Evolutionary conservation across 2,113 vertebrate species (phyloP), one percentile per base, ranked within the genome.

Genomic region (Prinia subflava): DNA sequence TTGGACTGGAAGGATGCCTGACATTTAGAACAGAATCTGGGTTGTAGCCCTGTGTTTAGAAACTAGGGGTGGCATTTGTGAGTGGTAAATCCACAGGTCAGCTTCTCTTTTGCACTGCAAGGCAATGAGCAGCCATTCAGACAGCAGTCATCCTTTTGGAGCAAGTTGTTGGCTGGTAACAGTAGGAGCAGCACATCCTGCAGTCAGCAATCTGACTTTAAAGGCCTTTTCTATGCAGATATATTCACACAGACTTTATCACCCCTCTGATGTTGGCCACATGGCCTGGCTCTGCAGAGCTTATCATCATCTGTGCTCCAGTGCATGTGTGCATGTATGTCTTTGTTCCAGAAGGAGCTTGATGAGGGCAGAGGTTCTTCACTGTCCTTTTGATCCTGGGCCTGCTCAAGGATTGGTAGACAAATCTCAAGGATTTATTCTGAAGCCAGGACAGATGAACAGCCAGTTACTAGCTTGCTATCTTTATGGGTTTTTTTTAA

Each of bases 271-370:
- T 77, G 82, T n/a, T 91, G 63, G 70, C 93, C 91, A 91, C 78
- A 39, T 95, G 87, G 89, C 89, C 55, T 42, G 6, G 42, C 87
- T 91, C 62, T 78, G 73, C 73, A 77, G 71, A 55, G 50, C 85
- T 87, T 79, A 63, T 73, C 50, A 24, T 82, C 76, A 50, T 91
- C 91, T 70, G 57, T 87, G 37, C 30, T 46, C 17, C 25, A 44
- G 59, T 1, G 0, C 65, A 57, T 65, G 31, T 75, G 39, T 57
- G 44, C 37, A 8, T 0, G 5, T 46, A 86, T 0, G 0, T 47
- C 46, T 89, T 47, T 77, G 73, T 82, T 87, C 63, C 50, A 83
- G 71, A 55, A 91, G 78, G 39, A 87, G 28, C 37, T 55, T 80
- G 70, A 46, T 65, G 63, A 80, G 55, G 13, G 24, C 83, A 90